Evolutionary conservation across 2,113 vertebrate genomes (phyloP).

Genomic region (Cryptoleucopteryx plumbea): DNA sequence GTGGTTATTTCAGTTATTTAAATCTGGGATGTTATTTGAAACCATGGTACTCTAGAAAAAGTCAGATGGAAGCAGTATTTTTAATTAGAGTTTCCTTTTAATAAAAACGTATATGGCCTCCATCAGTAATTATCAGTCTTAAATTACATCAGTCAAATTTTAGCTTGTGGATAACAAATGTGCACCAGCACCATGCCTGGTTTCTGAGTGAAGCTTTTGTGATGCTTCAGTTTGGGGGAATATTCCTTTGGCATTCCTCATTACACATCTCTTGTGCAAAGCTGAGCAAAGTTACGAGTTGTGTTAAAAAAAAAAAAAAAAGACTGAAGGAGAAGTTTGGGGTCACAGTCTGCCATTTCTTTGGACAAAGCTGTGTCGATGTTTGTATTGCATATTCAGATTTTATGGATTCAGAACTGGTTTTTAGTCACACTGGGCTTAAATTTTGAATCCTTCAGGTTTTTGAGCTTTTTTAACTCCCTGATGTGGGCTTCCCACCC

Average conservation of each 20-base stretch:
- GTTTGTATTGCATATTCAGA: neutral
- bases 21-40: neutral
- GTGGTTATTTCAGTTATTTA: neutral
- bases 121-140: conserved; percentile 17
- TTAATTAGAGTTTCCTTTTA: neutral
- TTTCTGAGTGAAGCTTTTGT: neutral
- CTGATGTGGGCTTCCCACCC: neutral
- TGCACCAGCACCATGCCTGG: neutral
- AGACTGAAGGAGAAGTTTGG: neutral
- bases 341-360: neutral
- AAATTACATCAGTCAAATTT: neutral
- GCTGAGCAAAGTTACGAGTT: neutral
- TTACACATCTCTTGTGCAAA: neutral
- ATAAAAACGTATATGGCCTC: neutral
- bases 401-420: neutral
- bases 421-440: neutral
- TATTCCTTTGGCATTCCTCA: neutral
- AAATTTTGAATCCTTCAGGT: neutral
- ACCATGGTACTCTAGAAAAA: neutral
- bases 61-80: neutral
- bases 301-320: neutral
- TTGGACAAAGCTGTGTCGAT: neutral
- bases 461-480: neutral
- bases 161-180: neutral
- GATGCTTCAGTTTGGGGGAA: neutral